These are phyloP conservation scores for Xylota segnis DNA, from an alignment of 2,888 invertebrate species.

Conservation along the genomic window DNA sequence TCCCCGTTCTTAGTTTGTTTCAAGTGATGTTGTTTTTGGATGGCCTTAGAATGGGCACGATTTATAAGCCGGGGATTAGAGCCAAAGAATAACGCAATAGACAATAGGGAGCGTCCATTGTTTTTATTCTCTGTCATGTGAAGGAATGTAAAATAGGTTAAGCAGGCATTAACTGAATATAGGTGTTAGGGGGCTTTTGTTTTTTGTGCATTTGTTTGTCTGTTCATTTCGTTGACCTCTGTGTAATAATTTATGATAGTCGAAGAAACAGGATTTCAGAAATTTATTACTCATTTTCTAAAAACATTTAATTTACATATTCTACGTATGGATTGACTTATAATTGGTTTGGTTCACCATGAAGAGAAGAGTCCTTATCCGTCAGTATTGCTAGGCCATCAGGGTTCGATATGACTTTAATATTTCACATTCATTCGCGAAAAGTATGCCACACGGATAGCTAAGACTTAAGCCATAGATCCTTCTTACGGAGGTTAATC, in stretches of 20 bases:
- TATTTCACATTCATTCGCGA: too few species aligned
- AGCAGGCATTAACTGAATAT: neutral
- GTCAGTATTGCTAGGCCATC: too few species aligned
- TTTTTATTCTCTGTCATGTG: neutral
- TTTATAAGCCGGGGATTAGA: neutral
- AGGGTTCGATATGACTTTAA: too few species aligned
- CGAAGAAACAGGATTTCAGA: neutral
- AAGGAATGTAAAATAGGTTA: conserved; percentile 3
- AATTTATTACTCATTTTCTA: neutral
- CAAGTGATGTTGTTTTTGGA: neutral
- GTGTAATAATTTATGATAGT: neutral
- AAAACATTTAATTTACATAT: too few species aligned
- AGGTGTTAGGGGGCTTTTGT: neutral
- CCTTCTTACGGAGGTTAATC: too few species aligned
- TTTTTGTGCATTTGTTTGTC: neutral
- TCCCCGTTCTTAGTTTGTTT: neutral
- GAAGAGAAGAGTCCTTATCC: too few species aligned
- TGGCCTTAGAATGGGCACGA: neutral
- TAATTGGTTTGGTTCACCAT: too few species aligned
- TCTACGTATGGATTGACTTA: too few species aligned
- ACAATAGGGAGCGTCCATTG: neutral
- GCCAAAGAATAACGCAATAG: neutral
- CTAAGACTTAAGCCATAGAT: too few species aligned
- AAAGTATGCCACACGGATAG: too few species aligned
- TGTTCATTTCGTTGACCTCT: neutral